A percentile compares a stretch with the other conserved stretches of the same genome.
Evolutionary conservation across 2,113 vertebrate genomes (phyloP).

Genomic region (Cyprinus carpio): DNA sequence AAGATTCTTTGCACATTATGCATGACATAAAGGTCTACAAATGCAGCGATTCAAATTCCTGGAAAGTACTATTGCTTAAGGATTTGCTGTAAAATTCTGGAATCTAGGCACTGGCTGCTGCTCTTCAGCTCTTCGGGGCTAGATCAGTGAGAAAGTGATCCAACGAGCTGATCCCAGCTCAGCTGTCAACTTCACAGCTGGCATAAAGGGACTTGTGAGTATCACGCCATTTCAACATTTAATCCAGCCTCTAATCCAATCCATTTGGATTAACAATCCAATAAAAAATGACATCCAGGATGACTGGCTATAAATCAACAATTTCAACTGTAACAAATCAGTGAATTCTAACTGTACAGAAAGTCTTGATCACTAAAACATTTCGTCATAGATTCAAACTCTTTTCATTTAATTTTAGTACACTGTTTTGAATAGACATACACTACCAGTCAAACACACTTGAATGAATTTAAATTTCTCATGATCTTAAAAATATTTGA

Average conservation of each 20-base stretch:
- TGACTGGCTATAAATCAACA: slow-evolving; percentile 38
- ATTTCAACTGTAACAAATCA: slow-evolving; percentile 19
- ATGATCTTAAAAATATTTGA: not conserved
- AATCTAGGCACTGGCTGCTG: slow-evolving; percentile 9
- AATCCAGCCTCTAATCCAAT: slow-evolving; percentile 60
- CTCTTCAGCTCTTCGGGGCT: not conserved
- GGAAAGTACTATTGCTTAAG: not conserved
- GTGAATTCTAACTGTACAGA: not conserved
- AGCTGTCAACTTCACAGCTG: slow-evolving; percentile 57
- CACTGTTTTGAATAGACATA: not conserved
- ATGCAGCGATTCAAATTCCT: not conserved
- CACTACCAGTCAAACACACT: not conserved
- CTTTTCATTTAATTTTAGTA: not conserved
- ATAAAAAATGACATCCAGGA: slow-evolving; percentile 30
- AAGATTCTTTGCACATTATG: not conserved
- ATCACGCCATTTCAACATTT: slow-evolving; percentile 52
- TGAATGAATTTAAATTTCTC: not conserved
- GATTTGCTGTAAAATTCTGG: not conserved
- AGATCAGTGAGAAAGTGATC: slow-evolving; percentile 41
- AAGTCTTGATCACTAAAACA: not conserved
- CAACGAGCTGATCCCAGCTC: slow-evolving; percentile 43
- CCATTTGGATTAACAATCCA: slow-evolving; percentile 40
- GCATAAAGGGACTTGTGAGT: slow-evolving; percentile 54
- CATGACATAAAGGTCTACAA: not conserved
- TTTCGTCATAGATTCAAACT: not conserved